phyloP scores from a whole-genome alignment of 2,888 invertebrate species.

The Ennomos quercinarius region DNA sequence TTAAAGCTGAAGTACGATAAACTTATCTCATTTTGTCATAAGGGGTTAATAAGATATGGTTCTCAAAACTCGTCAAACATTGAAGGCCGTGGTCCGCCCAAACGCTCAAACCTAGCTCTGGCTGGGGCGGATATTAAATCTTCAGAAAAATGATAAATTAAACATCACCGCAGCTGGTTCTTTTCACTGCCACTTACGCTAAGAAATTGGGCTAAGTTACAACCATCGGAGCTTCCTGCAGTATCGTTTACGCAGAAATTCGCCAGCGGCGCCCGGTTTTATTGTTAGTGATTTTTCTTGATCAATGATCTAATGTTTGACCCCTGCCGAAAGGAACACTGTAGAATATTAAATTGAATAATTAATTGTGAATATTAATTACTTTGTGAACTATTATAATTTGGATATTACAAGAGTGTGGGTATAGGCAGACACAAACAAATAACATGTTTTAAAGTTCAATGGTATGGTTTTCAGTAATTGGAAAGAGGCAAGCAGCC shows the following conservation, averaged over 20 bases:
- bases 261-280: conserved; percentile 14
- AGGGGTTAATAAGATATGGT: too few species aligned
- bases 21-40: too few species aligned
- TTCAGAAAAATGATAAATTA: conserved; percentile 30
- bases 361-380: too few species aligned
- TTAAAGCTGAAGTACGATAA: too few species aligned
- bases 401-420: too few species aligned
- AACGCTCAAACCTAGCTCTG: conserved; percentile 1
- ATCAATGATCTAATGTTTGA: conserved; percentile 1
- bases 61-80: background rate
- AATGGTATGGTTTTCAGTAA: too few species aligned
- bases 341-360: too few species aligned
- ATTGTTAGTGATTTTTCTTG: conserved; percentile 23
- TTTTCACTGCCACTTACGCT: conserved; percentile 28
- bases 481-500: too few species aligned
- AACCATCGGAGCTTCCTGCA: conserved; percentile 9
- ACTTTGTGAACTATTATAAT: too few species aligned
- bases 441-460: too few species aligned
- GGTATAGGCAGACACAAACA: too few species aligned
- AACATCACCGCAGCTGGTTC: conserved; percentile 30
- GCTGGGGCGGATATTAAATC: conserved; percentile 22
- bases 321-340: too few species aligned
- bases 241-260: conserved; percentile 18
- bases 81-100: background rate
- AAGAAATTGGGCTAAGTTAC: conserved; percentile 29